Percentiles rank a stretch among this genome's conserved stretches.
phyloP scores from a whole-genome alignment of 2,113 vertebrate genomes.

The Syngnathus typhle region DNA sequence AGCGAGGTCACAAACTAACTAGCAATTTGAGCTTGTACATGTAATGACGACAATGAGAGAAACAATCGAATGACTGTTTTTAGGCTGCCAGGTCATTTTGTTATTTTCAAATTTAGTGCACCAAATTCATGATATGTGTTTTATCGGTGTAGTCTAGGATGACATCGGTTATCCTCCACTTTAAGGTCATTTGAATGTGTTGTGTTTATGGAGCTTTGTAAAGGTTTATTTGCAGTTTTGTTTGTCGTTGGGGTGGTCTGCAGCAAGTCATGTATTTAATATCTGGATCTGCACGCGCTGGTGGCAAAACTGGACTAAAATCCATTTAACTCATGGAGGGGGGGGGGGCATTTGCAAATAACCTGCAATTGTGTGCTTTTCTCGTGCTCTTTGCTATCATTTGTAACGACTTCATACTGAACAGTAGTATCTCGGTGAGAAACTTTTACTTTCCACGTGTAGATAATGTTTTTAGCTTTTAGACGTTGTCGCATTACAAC shows the following conservation, averaged over 20 bases:
- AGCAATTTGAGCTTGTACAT: neutral
- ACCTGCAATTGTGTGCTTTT: constrained; percentile 34
- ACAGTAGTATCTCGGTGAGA: constrained; percentile 38
- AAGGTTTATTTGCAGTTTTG: neutral
- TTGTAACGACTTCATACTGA: constrained; percentile 31
- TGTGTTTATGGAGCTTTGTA: constrained; percentile 40
- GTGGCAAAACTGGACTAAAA: constrained; percentile 47
- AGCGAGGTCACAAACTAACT: neutral
- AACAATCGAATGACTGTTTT: constrained; percentile 42
- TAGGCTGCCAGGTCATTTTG: constrained; percentile 35
- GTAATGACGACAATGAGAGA: neutral
- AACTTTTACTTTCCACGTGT: constrained; percentile 42
- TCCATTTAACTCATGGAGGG: constrained; percentile 18
- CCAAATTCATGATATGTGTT: constrained; percentile 4
- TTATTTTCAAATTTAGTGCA: constrained; percentile 17
- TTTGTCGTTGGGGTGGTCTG: constrained; percentile 19
- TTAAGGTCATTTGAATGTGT: constrained; percentile 32
- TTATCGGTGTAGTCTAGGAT: neutral
- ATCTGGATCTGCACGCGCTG: constrained; percentile 55
- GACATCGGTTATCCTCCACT: constrained; percentile 17
- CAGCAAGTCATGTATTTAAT: constrained; percentile 33
- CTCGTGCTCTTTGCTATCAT: constrained; percentile 43
- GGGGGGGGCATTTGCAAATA: constrained; percentile 22
- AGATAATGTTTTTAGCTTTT: constrained; percentile 41
- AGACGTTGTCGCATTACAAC: constrained; percentile 25